Conservation (phyloP, 2,888 invertebrate genomes). For the Arctia plantaginis region DNA sequence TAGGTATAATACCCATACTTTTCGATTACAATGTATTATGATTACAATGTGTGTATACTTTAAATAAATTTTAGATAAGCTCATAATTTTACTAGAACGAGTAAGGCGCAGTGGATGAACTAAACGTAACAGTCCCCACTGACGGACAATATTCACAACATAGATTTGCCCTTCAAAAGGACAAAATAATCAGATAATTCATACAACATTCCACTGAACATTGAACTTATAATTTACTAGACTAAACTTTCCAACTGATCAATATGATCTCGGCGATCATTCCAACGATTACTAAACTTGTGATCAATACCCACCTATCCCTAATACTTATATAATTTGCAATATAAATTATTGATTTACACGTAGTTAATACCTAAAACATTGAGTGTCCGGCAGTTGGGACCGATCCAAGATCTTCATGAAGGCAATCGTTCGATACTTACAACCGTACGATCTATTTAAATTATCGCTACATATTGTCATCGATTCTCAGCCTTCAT, state of each 20-base stretch:
- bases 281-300: constrained; percentile 41
- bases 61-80: constrained; percentile 50
- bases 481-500: constrained; percentile 69
- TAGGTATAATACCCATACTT: constrained; percentile 46
- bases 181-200: constrained; percentile 45
- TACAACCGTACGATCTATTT: constrained; percentile 56
- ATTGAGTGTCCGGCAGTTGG: constrained; percentile 55
- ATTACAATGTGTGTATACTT: constrained; percentile 49
- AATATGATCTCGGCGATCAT: constrained; percentile 53
- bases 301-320: constrained; percentile 41
- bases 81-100: constrained; percentile 47
- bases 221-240: constrained; percentile 47
- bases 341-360: constrained; percentile 44
- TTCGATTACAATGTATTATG: constrained; percentile 49
- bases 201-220: constrained; percentile 41
- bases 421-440: constrained; percentile 59
- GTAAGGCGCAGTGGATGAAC: constrained; percentile 51
- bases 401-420: constrained; percentile 57
- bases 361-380: constrained; percentile 47
- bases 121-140: constrained; percentile 44
- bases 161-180: constrained; percentile 41
- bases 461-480: constrained; percentile 75
- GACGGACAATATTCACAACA: constrained; percentile 55
- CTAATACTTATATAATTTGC: constrained; percentile 46
- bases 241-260: constrained; percentile 47